These are phyloP conservation scores for Oreochromis niloticus DNA, from an alignment of 2,113 vertebrate genomes.

Conservation along the genomic window DNA sequence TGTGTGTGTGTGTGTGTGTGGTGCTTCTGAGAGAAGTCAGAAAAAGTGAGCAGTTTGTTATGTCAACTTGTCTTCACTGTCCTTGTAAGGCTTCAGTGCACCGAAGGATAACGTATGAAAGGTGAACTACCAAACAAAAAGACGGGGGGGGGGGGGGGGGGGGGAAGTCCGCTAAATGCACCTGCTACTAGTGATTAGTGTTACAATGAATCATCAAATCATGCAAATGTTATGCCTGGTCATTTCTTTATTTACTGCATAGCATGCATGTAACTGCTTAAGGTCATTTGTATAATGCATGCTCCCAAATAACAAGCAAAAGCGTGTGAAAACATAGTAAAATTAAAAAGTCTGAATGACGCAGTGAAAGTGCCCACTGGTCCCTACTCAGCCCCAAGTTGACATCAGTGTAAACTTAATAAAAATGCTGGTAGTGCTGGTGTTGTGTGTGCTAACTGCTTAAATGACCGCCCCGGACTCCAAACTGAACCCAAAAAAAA, in stretches of 20 bases:
- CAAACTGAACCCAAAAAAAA: constrained; percentile 11
- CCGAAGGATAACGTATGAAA: not conserved
- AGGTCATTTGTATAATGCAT: not conserved
- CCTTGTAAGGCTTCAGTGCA: constrained; percentile 7
- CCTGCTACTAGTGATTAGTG: not conserved
- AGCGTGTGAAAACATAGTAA: not conserved
- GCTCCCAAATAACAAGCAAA: not conserved
- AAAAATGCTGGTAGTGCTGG: not conserved
- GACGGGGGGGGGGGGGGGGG: not conserved
- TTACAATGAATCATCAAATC: not conserved
- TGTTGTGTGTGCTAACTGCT: not conserved
- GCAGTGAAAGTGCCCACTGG: constrained; percentile 46
- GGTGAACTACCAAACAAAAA: not conserved
- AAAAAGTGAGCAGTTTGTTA: not conserved
- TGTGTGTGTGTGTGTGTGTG: not conserved
- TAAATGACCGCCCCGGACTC: not conserved
- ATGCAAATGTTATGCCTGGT: not conserved
- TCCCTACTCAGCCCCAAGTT: not conserved
- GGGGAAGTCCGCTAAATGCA: constrained; percentile 5
- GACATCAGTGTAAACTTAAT: not conserved
- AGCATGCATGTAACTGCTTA: not conserved
- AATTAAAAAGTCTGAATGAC: constrained; percentile 40
- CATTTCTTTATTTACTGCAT: not conserved
- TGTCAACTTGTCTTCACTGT: not conserved
- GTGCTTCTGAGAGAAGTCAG: not conserved